A percentile compares a stretch with the other conserved stretches of the same genome.
Conservation (phyloP, 2,797 vertebrate species). For the Molothrus ater region DNA sequence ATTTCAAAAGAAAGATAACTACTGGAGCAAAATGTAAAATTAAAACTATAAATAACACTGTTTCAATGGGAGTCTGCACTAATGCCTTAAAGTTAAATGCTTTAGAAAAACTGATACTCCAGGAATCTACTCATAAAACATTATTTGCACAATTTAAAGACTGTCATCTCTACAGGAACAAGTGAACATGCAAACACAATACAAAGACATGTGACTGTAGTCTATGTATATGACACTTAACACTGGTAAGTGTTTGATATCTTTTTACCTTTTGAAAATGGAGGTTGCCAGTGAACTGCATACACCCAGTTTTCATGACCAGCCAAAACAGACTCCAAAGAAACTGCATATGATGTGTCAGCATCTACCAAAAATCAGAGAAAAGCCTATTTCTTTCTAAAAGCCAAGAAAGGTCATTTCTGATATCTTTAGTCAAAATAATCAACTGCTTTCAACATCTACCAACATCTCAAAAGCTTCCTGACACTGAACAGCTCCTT, state of each 20-base stretch:
- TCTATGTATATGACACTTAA: not conserved
- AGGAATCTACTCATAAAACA: not conserved
- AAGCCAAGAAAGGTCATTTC: not conserved
- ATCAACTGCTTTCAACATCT: not conserved
- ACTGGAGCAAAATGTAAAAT: not conserved
- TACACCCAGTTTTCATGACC: conserved; percentile 97
- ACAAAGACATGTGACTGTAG: not conserved
- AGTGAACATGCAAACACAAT: not conserved
- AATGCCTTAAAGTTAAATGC: not conserved
- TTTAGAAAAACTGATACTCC: not conserved
- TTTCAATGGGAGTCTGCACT: not conserved
- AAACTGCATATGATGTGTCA: conserved; percentile 80
- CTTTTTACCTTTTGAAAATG: conserved; percentile 83
- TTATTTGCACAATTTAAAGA: not conserved
- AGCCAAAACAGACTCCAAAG: conserved; percentile 91
- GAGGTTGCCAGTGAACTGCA: conserved; percentile 93
- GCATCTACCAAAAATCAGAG: conserved; percentile 66
- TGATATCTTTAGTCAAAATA: not conserved
- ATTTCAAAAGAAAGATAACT: not conserved
- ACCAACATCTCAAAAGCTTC: not conserved
- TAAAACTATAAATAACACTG: not conserved
- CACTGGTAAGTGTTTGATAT: not conserved
- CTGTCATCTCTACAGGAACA: not conserved
- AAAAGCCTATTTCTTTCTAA: conserved; percentile 20
- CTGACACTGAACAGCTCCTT: not conserved